A percentile compares a stretch with the other conserved stretches of the same genome.
These are phyloP conservation scores for Diadumene lineata DNA, from an alignment of 92 coral and sea anemone species.

Conservation along the genomic window DNA sequence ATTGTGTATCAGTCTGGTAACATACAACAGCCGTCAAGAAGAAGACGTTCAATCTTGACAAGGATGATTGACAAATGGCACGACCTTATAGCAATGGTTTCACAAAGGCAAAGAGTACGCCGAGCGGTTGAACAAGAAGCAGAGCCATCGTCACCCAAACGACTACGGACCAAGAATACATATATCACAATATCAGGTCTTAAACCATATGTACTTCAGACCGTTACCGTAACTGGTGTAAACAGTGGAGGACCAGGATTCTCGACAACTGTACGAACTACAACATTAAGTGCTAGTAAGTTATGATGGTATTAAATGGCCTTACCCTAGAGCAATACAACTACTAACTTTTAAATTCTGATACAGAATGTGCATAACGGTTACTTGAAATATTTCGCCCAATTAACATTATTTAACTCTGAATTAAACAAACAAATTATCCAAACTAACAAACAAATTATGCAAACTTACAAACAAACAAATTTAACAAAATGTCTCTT, in stretches of 20 bases:
- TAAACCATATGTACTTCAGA: slow-evolving; percentile 26
- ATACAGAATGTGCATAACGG: no score
- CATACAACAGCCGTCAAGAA: background rate
- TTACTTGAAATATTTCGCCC: no score
- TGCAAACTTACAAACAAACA: no score
- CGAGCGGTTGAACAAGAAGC: background rate
- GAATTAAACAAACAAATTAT: no score
- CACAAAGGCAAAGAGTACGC: slow-evolving; percentile 11
- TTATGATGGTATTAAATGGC: no score
- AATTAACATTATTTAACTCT: no score
- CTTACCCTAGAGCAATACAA: no score
- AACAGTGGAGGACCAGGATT: slow-evolving; percentile 54
- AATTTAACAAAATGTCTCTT: no score
- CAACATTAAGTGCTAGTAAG: no score
- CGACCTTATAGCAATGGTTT: background rate
- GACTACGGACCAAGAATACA: background rate
- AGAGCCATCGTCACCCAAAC: background rate
- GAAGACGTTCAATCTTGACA: background rate
- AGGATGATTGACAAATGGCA: background rate
- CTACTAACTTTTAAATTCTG: no score
- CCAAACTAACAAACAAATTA: no score
- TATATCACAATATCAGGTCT: slow-evolving; percentile 37
- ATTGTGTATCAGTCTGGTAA: background rate
- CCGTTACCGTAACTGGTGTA: slow-evolving; percentile 27
- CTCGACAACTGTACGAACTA: background rate